Percentiles rank a stretch among this genome's conserved stretches.
Evolutionary conservation across 92 coral and sea anemone species (phyloP).

Genomic region (Palythoa grandiflora): DNA sequence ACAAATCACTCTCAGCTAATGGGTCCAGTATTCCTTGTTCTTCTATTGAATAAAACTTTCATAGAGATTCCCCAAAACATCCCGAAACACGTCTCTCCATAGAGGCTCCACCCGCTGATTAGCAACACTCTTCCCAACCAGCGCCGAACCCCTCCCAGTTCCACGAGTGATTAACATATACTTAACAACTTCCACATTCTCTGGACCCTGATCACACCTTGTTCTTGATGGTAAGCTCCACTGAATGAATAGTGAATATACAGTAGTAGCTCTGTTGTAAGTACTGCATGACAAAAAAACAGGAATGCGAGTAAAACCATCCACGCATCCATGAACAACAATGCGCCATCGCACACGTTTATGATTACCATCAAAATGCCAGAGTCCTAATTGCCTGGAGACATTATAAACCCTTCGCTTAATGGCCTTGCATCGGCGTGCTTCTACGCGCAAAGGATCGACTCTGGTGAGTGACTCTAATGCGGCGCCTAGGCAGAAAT

Average conservation of each 20-base stretch:
- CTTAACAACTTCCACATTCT: constrained; percentile 53
- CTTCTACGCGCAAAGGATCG: too few species aligned
- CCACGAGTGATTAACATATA: constrained; percentile 41
- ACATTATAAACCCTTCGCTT: too few species aligned
- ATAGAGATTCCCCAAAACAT: constrained; percentile 54
- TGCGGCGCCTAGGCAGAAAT: background rate
- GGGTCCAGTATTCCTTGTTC: constrained; percentile 60
- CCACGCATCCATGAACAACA: too few species aligned
- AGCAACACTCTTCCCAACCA: constrained; percentile 44
- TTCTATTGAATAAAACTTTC: constrained; percentile 51
- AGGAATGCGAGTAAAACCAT: too few species aligned
- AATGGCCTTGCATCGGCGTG: background rate
- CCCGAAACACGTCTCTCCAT: constrained; percentile 62
- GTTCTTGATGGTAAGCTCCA: background rate
- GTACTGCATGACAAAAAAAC: too few species aligned
- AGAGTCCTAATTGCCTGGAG: too few species aligned
- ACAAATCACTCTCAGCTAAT: constrained; percentile 52
- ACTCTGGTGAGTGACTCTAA: background rate
- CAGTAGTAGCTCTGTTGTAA: too few species aligned
- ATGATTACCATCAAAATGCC: too few species aligned
- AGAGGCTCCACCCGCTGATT: constrained; percentile 48
- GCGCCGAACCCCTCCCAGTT: constrained; percentile 44
- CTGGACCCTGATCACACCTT: constrained; percentile 46
- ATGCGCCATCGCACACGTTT: too few species aligned
- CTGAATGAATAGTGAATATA: too few species aligned